phyloP scores from a whole-genome alignment of 2,888 invertebrate genomes.

The Gisinianus flammeolus region DNA sequence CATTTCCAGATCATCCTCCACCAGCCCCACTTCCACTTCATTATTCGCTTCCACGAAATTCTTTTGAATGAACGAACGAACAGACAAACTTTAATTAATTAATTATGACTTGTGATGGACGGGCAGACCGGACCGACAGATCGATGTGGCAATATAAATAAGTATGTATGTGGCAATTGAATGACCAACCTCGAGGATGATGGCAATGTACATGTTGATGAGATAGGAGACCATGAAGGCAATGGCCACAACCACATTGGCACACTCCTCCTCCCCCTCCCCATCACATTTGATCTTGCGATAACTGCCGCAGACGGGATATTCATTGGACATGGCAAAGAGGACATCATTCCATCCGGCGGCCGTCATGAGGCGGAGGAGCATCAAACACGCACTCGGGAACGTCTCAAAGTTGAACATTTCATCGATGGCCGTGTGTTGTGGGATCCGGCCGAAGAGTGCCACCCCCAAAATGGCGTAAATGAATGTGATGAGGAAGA shows the following conservation, averaged over 20 bases:
- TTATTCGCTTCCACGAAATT: constrained; percentile 98
- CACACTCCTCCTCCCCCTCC: constrained; percentile 73
- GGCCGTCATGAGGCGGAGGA: constrained; percentile 90
- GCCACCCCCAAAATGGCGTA: constrained; percentile 98
- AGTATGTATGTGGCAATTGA: no score
- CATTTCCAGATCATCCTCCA: constrained; percentile 97
- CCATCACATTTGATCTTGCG: constrained; percentile 54
- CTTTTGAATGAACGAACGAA: no score
- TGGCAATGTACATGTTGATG: constrained; percentile 95
- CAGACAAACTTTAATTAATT: no score
- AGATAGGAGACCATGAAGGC: constrained; percentile 94
- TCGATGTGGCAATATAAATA: no score
- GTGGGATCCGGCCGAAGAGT: constrained; percentile 87
- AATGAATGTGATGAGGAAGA: constrained; percentile 92
- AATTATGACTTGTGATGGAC: no score
- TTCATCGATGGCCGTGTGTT: constrained; percentile 88
- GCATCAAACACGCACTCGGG: constrained; percentile 88
- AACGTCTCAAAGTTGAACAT: constrained; percentile 97
- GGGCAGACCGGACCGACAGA: no score
- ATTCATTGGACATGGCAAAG: constrained; percentile 76
- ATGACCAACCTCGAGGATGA: constrained; percentile 92
- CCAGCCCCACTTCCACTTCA: constrained; percentile 95
- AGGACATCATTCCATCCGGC: constrained; percentile 97
- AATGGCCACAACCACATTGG: constrained; percentile 87
- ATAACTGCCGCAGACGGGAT: constrained; percentile 53